These are phyloP conservation scores for Cydia amplana DNA, from an alignment of 1,140 invertebrate genomes.

Conservation along the genomic window DNA sequence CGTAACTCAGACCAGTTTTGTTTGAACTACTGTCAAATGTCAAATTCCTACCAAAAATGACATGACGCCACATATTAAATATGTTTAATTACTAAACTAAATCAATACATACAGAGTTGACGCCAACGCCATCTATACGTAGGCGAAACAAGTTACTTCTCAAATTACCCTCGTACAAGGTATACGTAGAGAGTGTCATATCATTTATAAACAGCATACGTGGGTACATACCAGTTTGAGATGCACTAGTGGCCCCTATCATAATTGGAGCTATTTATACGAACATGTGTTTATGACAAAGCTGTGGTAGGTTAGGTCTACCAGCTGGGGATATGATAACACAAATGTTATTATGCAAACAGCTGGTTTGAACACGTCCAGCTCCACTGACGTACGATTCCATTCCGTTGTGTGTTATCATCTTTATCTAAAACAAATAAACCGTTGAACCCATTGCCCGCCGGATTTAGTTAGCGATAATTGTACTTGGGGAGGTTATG, in stretches of 20 bases:
- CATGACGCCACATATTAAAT: too few species aligned
- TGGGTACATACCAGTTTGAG: not conserved
- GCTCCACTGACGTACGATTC: not conserved
- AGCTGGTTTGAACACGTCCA: not conserved
- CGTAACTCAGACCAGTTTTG: too few species aligned
- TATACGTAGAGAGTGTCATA: not conserved
- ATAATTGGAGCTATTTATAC: slow-evolving; percentile 2
- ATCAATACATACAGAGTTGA: too few species aligned
- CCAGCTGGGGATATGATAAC: slow-evolving; percentile 1
- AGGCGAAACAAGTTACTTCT: too few species aligned
- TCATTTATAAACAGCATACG: not conserved
- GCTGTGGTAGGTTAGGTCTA: not conserved
- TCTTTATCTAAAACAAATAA: slow-evolving; percentile 12
- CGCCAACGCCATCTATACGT: too few species aligned
- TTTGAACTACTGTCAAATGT: too few species aligned
- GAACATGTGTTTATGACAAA: not conserved
- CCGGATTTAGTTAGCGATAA: not conserved
- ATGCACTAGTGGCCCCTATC: not conserved
- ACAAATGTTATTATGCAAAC: not conserved
- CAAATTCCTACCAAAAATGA: too few species aligned
- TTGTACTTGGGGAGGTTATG: not conserved
- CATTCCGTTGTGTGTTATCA: slow-evolving; percentile 3
- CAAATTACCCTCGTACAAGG: too few species aligned
- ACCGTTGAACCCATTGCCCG: not conserved
- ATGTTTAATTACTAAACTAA: too few species aligned